phyloP scores from a whole-genome alignment of 1,140 invertebrate species.

The Pseudomyrmex flavicornis region DNA sequence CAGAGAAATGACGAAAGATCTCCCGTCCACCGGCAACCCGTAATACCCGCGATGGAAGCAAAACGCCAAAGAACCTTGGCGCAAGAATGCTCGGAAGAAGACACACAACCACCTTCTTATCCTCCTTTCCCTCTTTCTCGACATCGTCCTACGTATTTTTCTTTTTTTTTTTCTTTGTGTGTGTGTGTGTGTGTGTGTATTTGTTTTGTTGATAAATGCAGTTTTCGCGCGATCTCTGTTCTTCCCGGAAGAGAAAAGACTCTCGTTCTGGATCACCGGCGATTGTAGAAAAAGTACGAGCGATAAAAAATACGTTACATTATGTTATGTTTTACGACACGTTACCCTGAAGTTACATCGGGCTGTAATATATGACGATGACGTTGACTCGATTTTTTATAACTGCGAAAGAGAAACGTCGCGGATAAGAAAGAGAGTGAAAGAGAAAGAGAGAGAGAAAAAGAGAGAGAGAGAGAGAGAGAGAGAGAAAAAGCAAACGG shows the following conservation, averaged over 20 bases:
- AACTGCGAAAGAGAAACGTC: constrained; percentile 8
- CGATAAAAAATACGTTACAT: constrained; percentile 53
- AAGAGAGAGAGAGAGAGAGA: not conserved
- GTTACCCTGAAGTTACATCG: constrained; percentile 56
- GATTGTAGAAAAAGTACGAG: constrained; percentile 52
- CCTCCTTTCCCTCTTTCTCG: not conserved
- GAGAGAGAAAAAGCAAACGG: not conserved
- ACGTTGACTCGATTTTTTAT: constrained; percentile 43
- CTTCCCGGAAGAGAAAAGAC: constrained; percentile 29
- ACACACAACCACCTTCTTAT: not conserved
- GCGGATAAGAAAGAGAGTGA: not conserved
- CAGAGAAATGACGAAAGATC: constrained; percentile 9
- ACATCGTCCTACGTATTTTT: not conserved
- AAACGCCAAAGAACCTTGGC: not conserved
- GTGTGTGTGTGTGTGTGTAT: too few relatives aligned
- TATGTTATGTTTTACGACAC: constrained; percentile 14
- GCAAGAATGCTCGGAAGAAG: constrained; percentile 1
- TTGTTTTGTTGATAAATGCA: constrained; percentile 6
- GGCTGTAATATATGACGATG: constrained; percentile 37
- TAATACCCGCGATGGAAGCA: constrained; percentile 30
- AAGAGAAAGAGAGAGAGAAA: constrained; percentile 19
- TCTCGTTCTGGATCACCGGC: constrained; percentile 12
- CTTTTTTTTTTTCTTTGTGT: not conserved
- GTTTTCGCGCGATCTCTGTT: not conserved
- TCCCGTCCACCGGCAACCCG: constrained; percentile 42